Percentiles rank a stretch among this genome's conserved stretches.
Evolutionary conservation across 2,113 vertebrate species (phyloP).

Genomic region (Pitta sordida): DNA sequence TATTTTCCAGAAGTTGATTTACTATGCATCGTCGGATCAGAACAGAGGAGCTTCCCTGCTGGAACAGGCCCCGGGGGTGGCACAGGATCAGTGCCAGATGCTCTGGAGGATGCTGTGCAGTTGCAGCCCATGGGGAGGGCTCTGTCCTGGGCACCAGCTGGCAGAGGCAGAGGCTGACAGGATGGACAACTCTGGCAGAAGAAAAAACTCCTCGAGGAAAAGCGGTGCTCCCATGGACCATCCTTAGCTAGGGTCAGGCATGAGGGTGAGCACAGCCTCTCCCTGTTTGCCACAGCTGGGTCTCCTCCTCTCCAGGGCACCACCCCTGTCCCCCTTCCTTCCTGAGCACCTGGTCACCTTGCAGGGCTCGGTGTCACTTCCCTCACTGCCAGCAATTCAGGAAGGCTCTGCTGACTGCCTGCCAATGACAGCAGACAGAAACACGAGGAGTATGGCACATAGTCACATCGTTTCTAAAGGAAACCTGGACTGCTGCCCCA

Average conservation of each 20-base stretch:
- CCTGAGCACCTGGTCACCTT: background rate
- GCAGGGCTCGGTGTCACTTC: background rate
- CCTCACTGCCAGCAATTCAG: background rate
- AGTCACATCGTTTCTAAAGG: background rate
- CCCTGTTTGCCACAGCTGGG: background rate
- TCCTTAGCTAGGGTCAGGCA: background rate
- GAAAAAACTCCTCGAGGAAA: background rate
- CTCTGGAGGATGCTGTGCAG: background rate
- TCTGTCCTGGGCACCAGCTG: slow-evolving; percentile 8
- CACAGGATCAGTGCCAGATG: background rate
- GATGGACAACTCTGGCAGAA: background rate
- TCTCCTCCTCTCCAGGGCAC: background rate
- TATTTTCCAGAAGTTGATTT: slow-evolving; percentile 22
- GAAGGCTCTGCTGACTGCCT: background rate
- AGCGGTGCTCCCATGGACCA: accelerated
- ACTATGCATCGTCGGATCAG: slow-evolving; percentile 6
- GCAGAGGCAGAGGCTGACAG: background rate
- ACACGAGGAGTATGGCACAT: background rate
- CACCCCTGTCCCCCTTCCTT: background rate
- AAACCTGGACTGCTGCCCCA: slow-evolving; percentile 8
- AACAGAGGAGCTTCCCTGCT: slow-evolving; percentile 28
- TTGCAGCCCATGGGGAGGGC: background rate
- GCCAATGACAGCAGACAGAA: background rate
- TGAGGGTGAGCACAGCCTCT: background rate
- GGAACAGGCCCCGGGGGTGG: background rate